Evolutionary conservation across 1,140 invertebrate species (phyloP).

Genomic region (Eubasilissa regina): DNA sequence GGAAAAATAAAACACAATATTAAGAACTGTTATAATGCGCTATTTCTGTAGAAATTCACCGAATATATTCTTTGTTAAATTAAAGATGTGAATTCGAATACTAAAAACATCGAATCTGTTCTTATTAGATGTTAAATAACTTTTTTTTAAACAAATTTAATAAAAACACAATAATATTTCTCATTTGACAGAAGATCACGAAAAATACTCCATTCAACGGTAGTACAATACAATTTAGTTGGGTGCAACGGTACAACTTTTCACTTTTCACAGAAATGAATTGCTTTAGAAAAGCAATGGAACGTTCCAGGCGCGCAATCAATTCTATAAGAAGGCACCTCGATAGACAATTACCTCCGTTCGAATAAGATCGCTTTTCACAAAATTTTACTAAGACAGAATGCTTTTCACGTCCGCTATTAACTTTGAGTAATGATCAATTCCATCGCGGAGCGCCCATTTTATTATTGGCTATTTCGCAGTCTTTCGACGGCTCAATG

Average conservation of each 20-base stretch:
- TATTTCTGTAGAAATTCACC: too few species aligned
- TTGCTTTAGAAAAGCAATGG: background rate
- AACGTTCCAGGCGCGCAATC: background rate
- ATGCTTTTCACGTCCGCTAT: constrained; percentile 54
- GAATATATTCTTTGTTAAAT: too few species aligned
- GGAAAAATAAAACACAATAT: too few species aligned
- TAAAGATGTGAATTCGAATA: too few species aligned
- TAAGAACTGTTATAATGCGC: too few species aligned
- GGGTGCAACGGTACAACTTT: constrained; percentile 8
- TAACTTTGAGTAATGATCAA: constrained; percentile 56
- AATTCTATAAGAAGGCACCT: background rate
- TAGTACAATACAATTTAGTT: background rate
- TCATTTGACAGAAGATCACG: background rate
- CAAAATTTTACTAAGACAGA: constrained; percentile 35
- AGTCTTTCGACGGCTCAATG: constrained; percentile 54
- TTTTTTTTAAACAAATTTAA: too few species aligned
- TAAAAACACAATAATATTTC: background rate
- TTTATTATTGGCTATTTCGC: constrained; percentile 59
- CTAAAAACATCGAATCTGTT: too few species aligned
- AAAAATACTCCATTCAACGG: background rate
- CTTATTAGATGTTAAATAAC: too few species aligned
- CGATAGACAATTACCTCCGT: constrained; percentile 34
- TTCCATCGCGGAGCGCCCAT: constrained; percentile 44
- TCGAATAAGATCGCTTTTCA: constrained; percentile 25
- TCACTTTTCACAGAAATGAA: constrained; percentile 15